These are phyloP conservation scores for Potorous gilbertii DNA, from an alignment of 2,797 vertebrate species.

Conservation along the genomic window DNA sequence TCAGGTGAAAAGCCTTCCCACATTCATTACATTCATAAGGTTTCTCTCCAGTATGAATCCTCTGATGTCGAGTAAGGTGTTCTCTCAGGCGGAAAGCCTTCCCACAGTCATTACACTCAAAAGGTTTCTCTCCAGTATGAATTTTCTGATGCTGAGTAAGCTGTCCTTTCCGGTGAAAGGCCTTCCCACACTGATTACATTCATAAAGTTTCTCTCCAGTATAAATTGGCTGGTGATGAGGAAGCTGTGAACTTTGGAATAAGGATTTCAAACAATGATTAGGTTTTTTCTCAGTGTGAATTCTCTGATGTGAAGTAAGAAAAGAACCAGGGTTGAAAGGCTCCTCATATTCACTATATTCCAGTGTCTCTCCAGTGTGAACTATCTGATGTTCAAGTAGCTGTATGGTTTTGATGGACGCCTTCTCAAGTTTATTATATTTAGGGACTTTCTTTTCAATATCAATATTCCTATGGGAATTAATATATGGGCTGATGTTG, in stretches of 20 bases:
- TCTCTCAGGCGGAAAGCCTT: conserved; percentile 17
- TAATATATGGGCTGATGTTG: neutral
- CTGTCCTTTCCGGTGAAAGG: conserved; percentile 38
- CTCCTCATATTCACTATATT: neutral
- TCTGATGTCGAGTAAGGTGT: neutral
- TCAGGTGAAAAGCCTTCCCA: conserved; percentile 10
- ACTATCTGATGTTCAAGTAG: conserved; percentile 16
- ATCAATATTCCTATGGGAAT: neutral
- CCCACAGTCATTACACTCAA: conserved; percentile 28
- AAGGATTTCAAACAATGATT: conserved; percentile 31
- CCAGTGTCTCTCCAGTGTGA: neutral
- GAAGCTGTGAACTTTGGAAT: conserved; percentile 19
- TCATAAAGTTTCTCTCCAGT: conserved; percentile 8
- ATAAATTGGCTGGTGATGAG: conserved; percentile 34
- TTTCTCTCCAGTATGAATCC: conserved; percentile 15
- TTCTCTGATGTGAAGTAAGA: conserved; percentile 4
- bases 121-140: conserved; percentile 41
- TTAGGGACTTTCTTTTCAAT: neutral
- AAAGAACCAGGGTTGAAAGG: neutral
- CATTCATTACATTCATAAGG: neutral
- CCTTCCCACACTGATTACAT: conserved; percentile 30
- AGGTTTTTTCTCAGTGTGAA: neutral
- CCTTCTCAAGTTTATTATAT: neutral
- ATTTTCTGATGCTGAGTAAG: conserved; percentile 41
- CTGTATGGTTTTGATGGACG: neutral